Percentiles rank a stretch among this genome's conserved stretches.
These are phyloP conservation scores for Sebastes ruberrimus DNA, from an alignment of 2,797 vertebrate genomes.

Conservation along the genomic window DNA sequence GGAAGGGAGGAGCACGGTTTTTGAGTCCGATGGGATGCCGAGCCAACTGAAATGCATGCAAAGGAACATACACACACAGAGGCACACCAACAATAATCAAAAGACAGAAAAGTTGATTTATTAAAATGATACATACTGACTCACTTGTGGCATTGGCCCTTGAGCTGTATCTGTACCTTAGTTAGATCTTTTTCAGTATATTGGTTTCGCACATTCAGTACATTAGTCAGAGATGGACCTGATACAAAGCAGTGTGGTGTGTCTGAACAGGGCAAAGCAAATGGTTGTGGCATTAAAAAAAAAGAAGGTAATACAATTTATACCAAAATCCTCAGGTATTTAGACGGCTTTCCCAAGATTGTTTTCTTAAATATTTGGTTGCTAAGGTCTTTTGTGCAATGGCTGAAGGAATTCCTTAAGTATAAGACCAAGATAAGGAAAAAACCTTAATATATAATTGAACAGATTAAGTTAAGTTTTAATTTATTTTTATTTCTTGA, in stretches of 20 bases:
- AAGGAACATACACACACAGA: neutral
- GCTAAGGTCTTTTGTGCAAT: too few relatives aligned
- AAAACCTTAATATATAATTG: too few relatives aligned
- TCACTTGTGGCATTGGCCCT: neutral
- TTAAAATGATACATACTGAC: neutral
- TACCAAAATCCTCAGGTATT: neutral
- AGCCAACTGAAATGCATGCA: conserved; percentile 19
- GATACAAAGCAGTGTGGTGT: neutral
- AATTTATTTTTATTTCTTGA: too few relatives aligned
- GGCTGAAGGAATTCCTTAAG: too few relatives aligned
- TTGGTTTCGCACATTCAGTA: neutral
- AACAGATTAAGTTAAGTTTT: too few relatives aligned
- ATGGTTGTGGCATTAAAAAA: neutral
- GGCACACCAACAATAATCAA: neutral
- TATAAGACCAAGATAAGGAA: too few relatives aligned
- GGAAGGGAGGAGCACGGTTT: conserved; percentile 49
- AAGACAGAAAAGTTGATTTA: neutral
- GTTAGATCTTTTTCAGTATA: neutral
- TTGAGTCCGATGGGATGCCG: conserved; percentile 24
- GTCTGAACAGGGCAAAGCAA: neutral
- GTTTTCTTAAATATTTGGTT: neutral
- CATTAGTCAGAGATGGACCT: neutral
- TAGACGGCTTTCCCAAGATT: neutral
- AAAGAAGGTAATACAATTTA: neutral
- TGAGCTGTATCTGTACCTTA: neutral